Evolutionary conservation across 2,797 vertebrate genomes (phyloP), one percentile per base, ranked within the genome.

Genomic region (Chrosomus eos): DNA sequence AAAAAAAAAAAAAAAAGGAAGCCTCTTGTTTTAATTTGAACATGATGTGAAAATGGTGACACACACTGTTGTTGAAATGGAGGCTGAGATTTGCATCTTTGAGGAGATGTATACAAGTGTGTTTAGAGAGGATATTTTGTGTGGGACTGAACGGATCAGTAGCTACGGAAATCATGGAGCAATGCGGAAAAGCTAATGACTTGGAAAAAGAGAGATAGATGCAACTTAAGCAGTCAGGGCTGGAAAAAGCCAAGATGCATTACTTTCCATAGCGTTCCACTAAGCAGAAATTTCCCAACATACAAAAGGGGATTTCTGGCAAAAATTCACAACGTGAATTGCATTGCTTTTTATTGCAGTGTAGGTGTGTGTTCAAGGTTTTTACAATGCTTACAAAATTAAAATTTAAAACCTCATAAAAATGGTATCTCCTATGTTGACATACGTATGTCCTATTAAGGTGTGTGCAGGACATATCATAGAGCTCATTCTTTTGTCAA

Each of bases 141-240:
- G 77, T 80, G 21, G 64, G 79, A 43, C 18, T n/a, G 38, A 14
- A 60, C 19, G 58, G 51, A 71, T 72, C 38, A 10, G 55, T 73
- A 7, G 55, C 70, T 73, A 21, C 26, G 14, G 18, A 82, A 82
- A 43, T 33, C 38, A 72, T 36, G 53, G 53, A 45, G 53, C 26
- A 60, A 45, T 73, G 58, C 2, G 53, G 53, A 73, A 71, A 82
- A 82, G 19, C 40, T 62, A 74, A 82, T 74, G 55, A 64, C 40
- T 36, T 82, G 55, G 70, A 82, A 64, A 74, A 40, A 64, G 81
- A 36, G 81, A 73, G 43, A 74, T 36, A 33, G 80, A 64, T 14
- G 23, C 55, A 74, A 13, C 28, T 31, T 36, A 51, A 74, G 16
- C 21, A 62, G 71, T 33, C 70, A 82, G 40, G 78, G 7, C 19